Conservation (phyloP, 2,113 vertebrate genomes). For the Rhineura floridana region DNA sequence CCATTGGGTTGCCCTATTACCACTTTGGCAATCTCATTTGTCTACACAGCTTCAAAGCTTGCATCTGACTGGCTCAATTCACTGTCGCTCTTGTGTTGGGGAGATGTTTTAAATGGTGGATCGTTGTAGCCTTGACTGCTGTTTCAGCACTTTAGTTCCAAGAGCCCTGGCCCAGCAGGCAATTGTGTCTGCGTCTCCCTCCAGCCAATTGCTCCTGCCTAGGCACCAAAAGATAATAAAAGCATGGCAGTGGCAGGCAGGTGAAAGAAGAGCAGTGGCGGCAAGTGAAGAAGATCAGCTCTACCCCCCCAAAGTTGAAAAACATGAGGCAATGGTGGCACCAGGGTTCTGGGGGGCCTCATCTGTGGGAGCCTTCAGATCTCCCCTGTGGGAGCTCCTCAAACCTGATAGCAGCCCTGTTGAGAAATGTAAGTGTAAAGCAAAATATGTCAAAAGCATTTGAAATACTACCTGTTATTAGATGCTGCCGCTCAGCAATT, state of each 20-base stretch:
- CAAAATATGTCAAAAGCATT: background rate
- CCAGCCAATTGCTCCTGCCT: too few relatives aligned
- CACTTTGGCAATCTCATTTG: too few relatives aligned
- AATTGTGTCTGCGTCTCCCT: too few relatives aligned
- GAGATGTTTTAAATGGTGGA: background rate
- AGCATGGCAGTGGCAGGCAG: too few relatives aligned
- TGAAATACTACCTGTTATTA: background rate
- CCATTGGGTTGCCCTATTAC: too few relatives aligned
- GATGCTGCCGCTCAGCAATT: conserved; percentile 16
- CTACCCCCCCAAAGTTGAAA: background rate
- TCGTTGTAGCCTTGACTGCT: background rate
- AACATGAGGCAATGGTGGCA: background rate
- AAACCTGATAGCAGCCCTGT: background rate
- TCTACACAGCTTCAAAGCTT: background rate
- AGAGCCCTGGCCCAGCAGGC: too few relatives aligned
- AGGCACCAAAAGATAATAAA: background rate
- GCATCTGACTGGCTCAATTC: background rate
- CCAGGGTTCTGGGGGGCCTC: background rate
- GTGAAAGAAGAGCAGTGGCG: background rate
- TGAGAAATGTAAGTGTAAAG: background rate
- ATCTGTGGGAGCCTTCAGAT: background rate
- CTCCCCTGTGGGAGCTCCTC: background rate
- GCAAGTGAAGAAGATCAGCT: background rate
- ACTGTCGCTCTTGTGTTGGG: background rate
- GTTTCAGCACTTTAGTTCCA: background rate